A percentile compares a stretch with the other conserved stretches of the same genome.
Conservation (phyloP, 2,888 invertebrate species). For the Campopleginae sp. region DNA sequence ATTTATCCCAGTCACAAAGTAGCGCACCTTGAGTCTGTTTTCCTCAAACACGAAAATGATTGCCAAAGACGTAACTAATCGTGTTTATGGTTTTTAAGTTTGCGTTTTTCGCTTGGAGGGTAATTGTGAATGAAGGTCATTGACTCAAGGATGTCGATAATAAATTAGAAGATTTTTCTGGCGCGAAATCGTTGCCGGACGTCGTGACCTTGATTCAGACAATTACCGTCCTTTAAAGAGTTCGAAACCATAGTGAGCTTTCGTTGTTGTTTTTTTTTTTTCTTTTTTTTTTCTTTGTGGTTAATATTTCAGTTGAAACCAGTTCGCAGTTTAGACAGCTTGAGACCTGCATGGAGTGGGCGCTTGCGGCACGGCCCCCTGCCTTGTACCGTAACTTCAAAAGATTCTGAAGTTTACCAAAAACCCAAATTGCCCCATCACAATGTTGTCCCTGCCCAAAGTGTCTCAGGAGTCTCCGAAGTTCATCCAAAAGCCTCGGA, state of each 20-base stretch:
- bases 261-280: conserved; percentile 1
- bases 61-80: not conserved
- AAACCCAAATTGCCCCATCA: conserved; percentile 55
- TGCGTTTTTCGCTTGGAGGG: conserved; percentile 4
- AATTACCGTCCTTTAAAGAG: not conserved
- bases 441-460: not conserved
- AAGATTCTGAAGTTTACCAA: conserved; percentile 69
- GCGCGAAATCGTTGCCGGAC: not conserved
- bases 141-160: not conserved
- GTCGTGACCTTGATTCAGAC: not conserved
- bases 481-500: not conserved
- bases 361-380: conserved; percentile 81
- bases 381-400: conserved; percentile 76
- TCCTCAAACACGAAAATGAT: not conserved
- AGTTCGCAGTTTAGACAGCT: conserved; percentile 87
- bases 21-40: not conserved
- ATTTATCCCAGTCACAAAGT: not conserved
- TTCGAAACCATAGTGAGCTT: not conserved
- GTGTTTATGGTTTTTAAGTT: not conserved
- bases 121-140: not conserved
- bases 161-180: too few species aligned
- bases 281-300: conserved; percentile 70
- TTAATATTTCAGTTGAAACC: conserved; percentile 86
- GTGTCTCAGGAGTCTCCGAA: not conserved
- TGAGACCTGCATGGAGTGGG: conserved; percentile 83